A percentile compares a stretch with the other conserved stretches of the same genome.
Conservation (phyloP, 2,113 vertebrate genomes). For the Opisthocomus hoazin region DNA sequence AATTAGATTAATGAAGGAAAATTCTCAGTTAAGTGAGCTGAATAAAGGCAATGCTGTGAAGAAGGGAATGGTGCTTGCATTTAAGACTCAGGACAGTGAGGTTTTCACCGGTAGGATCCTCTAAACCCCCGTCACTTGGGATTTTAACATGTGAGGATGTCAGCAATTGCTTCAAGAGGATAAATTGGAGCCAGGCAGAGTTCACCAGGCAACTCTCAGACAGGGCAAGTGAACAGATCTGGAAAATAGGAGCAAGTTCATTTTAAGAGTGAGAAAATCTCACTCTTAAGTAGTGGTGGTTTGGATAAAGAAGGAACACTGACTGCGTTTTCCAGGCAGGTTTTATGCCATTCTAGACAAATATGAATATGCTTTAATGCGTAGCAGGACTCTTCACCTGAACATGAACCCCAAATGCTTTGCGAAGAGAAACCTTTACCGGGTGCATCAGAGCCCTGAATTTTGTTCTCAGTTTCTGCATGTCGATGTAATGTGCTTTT, state of each 20-base stretch:
- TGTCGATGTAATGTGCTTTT: background rate
- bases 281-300: background rate
- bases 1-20: background rate
- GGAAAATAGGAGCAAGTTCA: background rate
- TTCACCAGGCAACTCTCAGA: fast-evolving
- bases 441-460: background rate
- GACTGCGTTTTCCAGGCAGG: background rate
- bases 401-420: background rate
- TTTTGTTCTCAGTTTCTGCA: background rate
- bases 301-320: background rate
- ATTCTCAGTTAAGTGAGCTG: background rate
- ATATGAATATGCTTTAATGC: background rate
- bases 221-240: background rate
- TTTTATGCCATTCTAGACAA: background rate
- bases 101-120: background rate
- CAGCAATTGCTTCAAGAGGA: background rate
- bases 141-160: fast-evolving
- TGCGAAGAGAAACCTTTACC: background rate
- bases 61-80: background rate
- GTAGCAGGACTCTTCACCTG: background rate
- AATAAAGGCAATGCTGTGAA: background rate
- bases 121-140: background rate
- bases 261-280: background rate
- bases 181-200: background rate
- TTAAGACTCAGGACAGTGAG: background rate